These are phyloP conservation scores for Brachyhypopomus occidentalis DNA, from an alignment of 2,113 vertebrate genomes.

Conservation along the genomic window DNA sequence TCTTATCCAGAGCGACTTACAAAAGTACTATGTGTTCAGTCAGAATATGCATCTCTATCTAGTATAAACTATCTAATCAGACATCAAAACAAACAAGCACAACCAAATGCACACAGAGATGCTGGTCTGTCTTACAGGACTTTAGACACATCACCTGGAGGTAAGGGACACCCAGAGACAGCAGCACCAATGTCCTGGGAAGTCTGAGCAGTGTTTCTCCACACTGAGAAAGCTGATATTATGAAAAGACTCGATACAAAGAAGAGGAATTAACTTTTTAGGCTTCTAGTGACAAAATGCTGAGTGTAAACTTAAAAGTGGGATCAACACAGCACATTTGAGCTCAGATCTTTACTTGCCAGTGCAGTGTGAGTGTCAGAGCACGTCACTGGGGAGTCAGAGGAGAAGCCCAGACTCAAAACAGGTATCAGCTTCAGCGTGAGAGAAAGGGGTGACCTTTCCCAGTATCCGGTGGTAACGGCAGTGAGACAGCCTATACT, in stretches of 20 bases:
- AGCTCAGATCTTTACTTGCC: not conserved
- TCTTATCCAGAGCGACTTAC: too few species aligned
- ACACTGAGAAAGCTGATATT: slow-evolving; percentile 5
- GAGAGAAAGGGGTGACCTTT: slow-evolving; percentile 55
- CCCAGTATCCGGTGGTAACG: slow-evolving; percentile 5
- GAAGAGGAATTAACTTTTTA: slow-evolving; percentile 18
- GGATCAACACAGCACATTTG: not conserved
- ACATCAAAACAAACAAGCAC: too few species aligned
- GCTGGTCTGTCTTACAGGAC: not conserved
- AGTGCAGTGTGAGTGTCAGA: slow-evolving; percentile 1
- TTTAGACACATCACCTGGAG: not conserved
- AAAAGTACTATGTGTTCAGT: too few species aligned
- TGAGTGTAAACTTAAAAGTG: slow-evolving; percentile 10
- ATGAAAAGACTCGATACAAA: slow-evolving; percentile 1
- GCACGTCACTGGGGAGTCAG: slow-evolving; percentile 29
- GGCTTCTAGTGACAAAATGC: not conserved
- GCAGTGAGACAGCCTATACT: slow-evolving; percentile 34
- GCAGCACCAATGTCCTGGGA: not conserved
- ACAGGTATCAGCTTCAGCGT: slow-evolving; percentile 46
- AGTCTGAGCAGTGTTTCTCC: slow-evolving; percentile 21
- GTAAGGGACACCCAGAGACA: slow-evolving; percentile 10
- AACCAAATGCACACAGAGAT: not conserved
- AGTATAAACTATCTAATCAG: too few species aligned
- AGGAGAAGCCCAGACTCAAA: slow-evolving; percentile 20
- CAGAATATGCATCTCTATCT: too few species aligned